These are phyloP conservation scores for Leucophora obtusa DNA, from an alignment of 2,888 invertebrate genomes.

Conservation along the genomic window DNA sequence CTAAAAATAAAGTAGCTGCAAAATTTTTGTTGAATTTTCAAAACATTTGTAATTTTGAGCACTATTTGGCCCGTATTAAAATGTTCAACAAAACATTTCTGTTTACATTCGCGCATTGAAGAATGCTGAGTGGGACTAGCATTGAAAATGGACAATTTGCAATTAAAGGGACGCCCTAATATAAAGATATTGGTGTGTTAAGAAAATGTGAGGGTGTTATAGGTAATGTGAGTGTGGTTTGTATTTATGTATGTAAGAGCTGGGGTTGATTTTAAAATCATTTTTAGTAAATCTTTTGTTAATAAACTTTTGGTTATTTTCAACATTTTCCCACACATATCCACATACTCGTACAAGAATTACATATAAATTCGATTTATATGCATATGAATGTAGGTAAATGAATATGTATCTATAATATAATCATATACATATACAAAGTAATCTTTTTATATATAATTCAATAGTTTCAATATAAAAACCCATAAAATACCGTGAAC, in stretches of 20 bases:
- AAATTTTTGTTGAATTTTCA: too few species aligned
- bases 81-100: too few species aligned
- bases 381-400: background rate
- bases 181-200: background rate
- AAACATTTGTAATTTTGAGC: too few species aligned
- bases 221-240: constrained; percentile 21
- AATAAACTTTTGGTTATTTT: constrained; percentile 11
- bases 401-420: background rate
- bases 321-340: background rate
- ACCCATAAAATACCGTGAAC: background rate
- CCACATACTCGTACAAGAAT: too few species aligned
- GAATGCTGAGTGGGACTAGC: too few species aligned
- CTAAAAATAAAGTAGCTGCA: too few species aligned
- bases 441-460: background rate
- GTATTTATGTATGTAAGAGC: background rate
- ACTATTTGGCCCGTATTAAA: too few species aligned
- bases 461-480: background rate
- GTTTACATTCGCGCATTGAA: too few species aligned
- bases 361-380: background rate
- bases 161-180: too few species aligned
- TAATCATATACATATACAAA: background rate
- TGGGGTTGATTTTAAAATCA: constrained; percentile 9
- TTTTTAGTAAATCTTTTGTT: constrained; percentile 26
- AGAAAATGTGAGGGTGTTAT: constrained; percentile 8
- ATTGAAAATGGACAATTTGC: too few species aligned